Evolutionary conservation across 2,797 vertebrate genomes (phyloP).

Genomic region (Diplodus sargus): DNA sequence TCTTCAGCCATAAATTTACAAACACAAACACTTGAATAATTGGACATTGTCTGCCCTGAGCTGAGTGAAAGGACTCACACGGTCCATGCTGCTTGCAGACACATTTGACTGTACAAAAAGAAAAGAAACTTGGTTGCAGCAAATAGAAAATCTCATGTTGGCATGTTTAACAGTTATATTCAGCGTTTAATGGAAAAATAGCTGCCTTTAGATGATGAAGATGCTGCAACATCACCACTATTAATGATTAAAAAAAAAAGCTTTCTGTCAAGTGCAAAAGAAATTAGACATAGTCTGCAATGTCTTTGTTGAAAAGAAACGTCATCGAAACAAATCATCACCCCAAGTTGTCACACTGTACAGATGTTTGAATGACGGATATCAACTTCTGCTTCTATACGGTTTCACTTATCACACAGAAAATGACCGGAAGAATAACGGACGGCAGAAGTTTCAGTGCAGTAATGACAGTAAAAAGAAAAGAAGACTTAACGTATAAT

Average conservation of each 20-base stretch:
- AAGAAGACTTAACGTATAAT: neutral
- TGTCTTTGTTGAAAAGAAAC: neutral
- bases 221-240: slow-evolving; percentile 18
- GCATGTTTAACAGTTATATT: slow-evolving; percentile 41
- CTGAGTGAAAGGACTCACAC: slow-evolving; percentile 2
- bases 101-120: neutral
- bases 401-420: neutral
- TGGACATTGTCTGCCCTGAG: slow-evolving; percentile 34
- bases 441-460: slow-evolving; percentile 28
- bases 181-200: slow-evolving; percentile 46
- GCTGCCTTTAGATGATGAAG: slow-evolving; percentile 59
- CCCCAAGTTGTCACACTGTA: neutral
- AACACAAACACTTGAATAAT: neutral
- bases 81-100: slow-evolving; percentile 3
- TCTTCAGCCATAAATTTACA: slow-evolving; percentile 17
- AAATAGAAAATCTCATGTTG: slow-evolving; percentile 53
- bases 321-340: neutral
- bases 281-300: neutral
- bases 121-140: slow-evolving; percentile 10
- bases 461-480: neutral
- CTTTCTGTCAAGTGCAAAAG: slow-evolving; percentile 6
- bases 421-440: neutral
- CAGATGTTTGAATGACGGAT: neutral
- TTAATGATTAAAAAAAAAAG: neutral
- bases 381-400: neutral